Evolutionary conservation across 2,113 vertebrate genomes (phyloP).

Genomic region (Xenopus laevis): DNA sequence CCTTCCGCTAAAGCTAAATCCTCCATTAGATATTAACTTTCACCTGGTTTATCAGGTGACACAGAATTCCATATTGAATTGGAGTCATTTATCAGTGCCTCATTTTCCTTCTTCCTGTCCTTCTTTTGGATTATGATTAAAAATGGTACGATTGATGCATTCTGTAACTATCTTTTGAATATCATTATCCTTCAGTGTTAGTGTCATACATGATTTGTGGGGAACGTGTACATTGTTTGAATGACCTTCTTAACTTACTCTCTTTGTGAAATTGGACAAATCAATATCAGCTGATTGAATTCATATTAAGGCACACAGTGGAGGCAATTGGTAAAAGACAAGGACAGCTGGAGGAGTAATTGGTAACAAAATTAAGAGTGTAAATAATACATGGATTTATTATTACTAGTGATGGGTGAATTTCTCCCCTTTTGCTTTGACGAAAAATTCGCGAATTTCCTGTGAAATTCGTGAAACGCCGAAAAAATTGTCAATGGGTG

Average conservation of each 20-base stretch:
- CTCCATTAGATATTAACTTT: slow-evolving; percentile 24
- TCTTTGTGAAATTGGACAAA: too few species aligned
- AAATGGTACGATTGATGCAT: slow-evolving; percentile 38
- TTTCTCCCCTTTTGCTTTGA: too few species aligned
- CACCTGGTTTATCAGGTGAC: slow-evolving; percentile 3
- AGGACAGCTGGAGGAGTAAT: too few species aligned
- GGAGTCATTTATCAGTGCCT: slow-evolving; percentile 30
- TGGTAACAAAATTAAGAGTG: too few species aligned
- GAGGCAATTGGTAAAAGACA: too few species aligned
- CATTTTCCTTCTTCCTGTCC: slow-evolving; percentile 33
- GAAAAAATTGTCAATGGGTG: too few species aligned
- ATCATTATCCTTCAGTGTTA: slow-evolving; percentile 38
- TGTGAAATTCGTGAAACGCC: too few species aligned
- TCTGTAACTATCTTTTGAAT: slow-evolving; percentile 33
- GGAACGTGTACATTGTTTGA: background rate
- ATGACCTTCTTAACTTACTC: slow-evolving; percentile 14
- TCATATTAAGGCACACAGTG: too few species aligned
- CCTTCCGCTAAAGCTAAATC: background rate
- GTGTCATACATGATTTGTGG: slow-evolving; percentile 33
- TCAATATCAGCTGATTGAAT: too few species aligned
- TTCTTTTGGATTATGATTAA: slow-evolving; percentile 28
- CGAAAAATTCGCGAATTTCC: too few species aligned
- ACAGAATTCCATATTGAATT: slow-evolving; percentile 13
- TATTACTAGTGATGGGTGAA: too few species aligned
- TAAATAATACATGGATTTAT: too few species aligned